These are phyloP conservation scores for Mimas tiliae DNA, from an alignment of 2,888 invertebrate genomes.

Conservation along the genomic window DNA sequence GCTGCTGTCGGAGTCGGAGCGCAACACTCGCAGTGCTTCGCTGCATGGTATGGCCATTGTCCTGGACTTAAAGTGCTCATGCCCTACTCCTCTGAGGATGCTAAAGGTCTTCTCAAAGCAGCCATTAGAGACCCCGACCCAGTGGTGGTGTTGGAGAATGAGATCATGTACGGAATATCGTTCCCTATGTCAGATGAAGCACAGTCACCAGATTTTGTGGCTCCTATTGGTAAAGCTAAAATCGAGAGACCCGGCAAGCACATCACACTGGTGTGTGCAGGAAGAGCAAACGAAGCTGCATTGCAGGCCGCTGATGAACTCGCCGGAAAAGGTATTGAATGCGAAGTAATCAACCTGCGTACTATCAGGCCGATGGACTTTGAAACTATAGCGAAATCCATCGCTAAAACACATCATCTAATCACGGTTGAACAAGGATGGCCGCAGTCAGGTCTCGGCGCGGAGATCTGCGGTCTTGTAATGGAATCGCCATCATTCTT, in stretches of 20 bases:
- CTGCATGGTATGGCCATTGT: constrained; percentile 97
- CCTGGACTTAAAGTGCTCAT: constrained; percentile 98
- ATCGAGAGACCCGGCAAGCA: constrained; percentile 93
- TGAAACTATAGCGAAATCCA: constrained; percentile 91
- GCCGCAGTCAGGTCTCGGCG: constrained; percentile 96
- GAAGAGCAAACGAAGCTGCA: constrained; percentile 93
- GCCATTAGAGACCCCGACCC: constrained; percentile 98
- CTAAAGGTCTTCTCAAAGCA: constrained; percentile 94
- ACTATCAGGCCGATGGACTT: constrained; percentile 95
- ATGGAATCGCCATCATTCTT: constrained; percentile 97
- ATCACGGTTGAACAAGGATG: constrained; percentile 98
- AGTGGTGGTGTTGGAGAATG: constrained; percentile 97
- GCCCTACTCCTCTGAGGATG: constrained; percentile 97
- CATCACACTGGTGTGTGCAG: constrained; percentile 96
- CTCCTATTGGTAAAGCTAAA: constrained; percentile 97
- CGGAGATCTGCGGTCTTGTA: constrained; percentile 96
- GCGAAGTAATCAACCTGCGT: constrained; percentile 97
- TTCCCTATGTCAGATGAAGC: constrained; percentile 97
- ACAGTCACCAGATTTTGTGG: constrained; percentile 92
- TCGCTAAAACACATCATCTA: constrained; percentile 97
- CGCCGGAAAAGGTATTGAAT: constrained; percentile 92
- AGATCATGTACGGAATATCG: constrained; percentile 94
- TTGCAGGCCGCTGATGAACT: constrained; percentile 95
- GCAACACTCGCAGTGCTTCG: constrained; percentile 99
- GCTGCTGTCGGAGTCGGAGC: constrained; percentile 97